Percentiles rank a stretch among this genome's conserved stretches.
Evolutionary conservation across 2,113 vertebrate species (phyloP).

Genomic region (Phyllopteryx taeniolatus): DNA sequence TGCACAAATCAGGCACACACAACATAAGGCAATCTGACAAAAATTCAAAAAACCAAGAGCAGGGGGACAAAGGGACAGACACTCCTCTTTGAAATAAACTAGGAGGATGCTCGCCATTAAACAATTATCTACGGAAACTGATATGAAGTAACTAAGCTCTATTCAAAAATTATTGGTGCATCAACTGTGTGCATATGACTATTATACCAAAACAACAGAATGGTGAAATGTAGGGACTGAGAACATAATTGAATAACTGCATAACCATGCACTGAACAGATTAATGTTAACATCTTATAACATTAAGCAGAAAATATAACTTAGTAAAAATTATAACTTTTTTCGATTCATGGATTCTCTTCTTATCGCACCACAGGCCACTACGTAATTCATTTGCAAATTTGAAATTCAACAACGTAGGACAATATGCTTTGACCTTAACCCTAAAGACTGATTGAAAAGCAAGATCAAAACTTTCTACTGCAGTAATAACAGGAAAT

Average conservation of each 20-base stretch:
- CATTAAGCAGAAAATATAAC: too few relatives aligned
- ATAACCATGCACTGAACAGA: background rate
- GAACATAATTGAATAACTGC: background rate
- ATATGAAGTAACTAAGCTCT: background rate
- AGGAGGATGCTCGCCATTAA: background rate
- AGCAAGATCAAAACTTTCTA: too few relatives aligned
- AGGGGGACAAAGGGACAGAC: background rate
- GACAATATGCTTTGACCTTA: too few relatives aligned
- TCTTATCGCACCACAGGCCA: too few relatives aligned
- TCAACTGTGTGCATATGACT: background rate
- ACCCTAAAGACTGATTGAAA: too few relatives aligned
- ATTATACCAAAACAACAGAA: background rate
- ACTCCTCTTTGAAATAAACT: background rate
- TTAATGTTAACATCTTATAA: too few relatives aligned
- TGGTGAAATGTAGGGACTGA: background rate
- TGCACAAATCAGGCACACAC: conserved; percentile 34
- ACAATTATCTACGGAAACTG: background rate
- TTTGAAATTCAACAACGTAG: too few relatives aligned
- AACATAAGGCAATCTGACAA: conserved; percentile 15
- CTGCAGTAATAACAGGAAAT: too few relatives aligned
- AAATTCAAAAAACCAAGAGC: background rate
- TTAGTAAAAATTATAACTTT: too few relatives aligned
- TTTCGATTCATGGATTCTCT: too few relatives aligned
- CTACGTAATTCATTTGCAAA: too few relatives aligned
- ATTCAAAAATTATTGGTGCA: background rate